These are phyloP conservation scores for Triplophysa yarkandensis DNA, from an alignment of 2,797 vertebrate genomes.

Conservation along the genomic window DNA sequence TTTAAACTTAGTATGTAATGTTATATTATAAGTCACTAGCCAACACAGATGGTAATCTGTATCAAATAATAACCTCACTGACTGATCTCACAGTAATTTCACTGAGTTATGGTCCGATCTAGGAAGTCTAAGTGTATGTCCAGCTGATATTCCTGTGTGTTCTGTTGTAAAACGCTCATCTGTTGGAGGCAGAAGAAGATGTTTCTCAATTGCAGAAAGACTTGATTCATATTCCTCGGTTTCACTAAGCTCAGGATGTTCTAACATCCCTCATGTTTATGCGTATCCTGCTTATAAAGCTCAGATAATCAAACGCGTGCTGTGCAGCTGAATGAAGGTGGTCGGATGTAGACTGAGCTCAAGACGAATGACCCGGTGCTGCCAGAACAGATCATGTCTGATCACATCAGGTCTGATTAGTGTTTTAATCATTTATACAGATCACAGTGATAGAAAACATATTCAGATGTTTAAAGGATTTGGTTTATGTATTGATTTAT, in stretches of 20 bases:
- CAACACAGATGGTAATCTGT: no score
- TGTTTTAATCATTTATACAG: conserved; percentile 22
- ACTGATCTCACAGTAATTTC: no score
- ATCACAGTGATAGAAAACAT: conserved; percentile 2
- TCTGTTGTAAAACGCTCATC: conserved; percentile 11
- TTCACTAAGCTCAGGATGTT: neutral
- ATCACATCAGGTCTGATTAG: conserved; percentile 11
- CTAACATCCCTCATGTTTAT: neutral
- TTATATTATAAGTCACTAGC: no score
- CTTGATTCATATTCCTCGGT: no score
- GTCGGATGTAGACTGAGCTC: neutral
- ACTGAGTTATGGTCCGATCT: no score
- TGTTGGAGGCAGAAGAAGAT: conserved; percentile 7
- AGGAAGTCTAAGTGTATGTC: no score
- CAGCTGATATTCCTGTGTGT: no score
- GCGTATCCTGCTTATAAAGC: neutral
- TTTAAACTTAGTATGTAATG: no score
- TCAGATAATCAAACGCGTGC: conserved; percentile 2
- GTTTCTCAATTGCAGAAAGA: neutral
- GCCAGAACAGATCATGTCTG: conserved; percentile 11
- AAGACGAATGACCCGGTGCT: conserved; percentile 3
- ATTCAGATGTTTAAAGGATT: conserved; percentile 59
- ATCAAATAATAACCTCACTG: no score
- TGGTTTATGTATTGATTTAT: conserved; percentile 83
- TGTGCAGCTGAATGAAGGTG: neutral